These are phyloP conservation scores for Anolis sagrei DNA, from an alignment of 2,113 vertebrate species.

Conservation along the genomic window DNA sequence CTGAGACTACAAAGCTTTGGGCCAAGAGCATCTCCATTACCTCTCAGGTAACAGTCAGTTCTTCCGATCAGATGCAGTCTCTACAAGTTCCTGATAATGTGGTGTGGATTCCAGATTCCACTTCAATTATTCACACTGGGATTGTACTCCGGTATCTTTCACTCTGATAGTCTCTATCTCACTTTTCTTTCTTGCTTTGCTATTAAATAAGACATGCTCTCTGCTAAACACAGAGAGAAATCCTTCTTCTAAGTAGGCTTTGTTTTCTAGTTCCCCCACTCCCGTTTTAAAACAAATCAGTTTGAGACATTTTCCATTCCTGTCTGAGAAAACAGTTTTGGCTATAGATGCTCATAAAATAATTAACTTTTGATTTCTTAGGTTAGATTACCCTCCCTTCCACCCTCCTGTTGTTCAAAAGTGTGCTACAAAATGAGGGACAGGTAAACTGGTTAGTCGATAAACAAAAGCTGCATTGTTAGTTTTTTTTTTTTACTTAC, in stretches of 20 bases:
- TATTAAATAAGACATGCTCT: constrained; percentile 67
- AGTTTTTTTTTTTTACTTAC: too few species aligned
- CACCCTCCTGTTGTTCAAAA: neutral
- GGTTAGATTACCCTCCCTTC: neutral
- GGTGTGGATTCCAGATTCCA: constrained; percentile 77
- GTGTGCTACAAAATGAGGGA: neutral
- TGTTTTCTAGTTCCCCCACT: constrained; percentile 7
- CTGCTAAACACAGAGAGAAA: constrained; percentile 43
- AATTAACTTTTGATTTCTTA: neutral
- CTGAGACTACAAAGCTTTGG: constrained; percentile 38
- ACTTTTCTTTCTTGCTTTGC: constrained; percentile 57
- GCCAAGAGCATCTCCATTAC: constrained; percentile 69
- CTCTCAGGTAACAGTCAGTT: constrained; percentile 58
- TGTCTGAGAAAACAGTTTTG: neutral
- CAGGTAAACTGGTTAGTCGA: neutral
- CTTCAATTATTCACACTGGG: constrained; percentile 72
- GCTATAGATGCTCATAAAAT: neutral
- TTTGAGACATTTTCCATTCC: neutral
- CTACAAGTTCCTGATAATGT: neutral
- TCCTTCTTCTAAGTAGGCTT: constrained; percentile 46
- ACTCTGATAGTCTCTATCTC: constrained; percentile 54
- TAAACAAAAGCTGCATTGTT: too few species aligned
- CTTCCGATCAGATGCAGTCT: constrained; percentile 61
- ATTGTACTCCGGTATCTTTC: constrained; percentile 53
- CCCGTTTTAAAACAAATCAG: constrained; percentile 1